Evolutionary conservation across 2,797 vertebrate species (phyloP).

Genomic region (Coendou prehensilis): DNA sequence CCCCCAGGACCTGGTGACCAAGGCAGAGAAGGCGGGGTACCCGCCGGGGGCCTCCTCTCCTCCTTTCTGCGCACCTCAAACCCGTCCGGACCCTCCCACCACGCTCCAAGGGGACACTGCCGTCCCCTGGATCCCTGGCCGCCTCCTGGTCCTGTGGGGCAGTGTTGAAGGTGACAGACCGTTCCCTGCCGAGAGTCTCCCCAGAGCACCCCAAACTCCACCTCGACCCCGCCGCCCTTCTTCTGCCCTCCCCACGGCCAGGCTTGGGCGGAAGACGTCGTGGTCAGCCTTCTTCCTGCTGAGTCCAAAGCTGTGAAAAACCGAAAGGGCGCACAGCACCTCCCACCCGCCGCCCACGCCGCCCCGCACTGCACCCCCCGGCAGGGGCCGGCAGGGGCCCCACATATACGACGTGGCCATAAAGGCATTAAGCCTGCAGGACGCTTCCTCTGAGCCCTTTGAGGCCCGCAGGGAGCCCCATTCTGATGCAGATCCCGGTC

Average conservation of each 20-base stretch:
- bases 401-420: slow-evolving; percentile 81
- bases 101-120: background rate
- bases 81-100: fast-evolving
- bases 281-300: background rate
- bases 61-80: background rate
- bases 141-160: background rate
- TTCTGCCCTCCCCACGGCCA: too few species aligned
- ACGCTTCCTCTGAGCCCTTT: slow-evolving; percentile 78
- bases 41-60: fast-evolving
- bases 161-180: fast-evolving
- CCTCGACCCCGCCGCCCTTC: background rate
- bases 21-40: background rate
- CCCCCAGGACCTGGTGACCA: background rate
- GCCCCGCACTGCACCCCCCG: background rate
- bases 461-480: slow-evolving; percentile 82
- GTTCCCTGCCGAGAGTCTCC: background rate
- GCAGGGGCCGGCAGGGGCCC: background rate
- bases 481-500: slow-evolving; percentile 85
- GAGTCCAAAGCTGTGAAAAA: background rate
- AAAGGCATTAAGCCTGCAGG: slow-evolving; percentile 78
- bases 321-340: background rate
- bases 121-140: background rate
- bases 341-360: fast-evolving
- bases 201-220: background rate
- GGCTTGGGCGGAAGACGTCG: too few species aligned